Evolutionary conservation across 2,888 invertebrate species (phyloP).

Genomic region (Sarcophaga rosellei): DNA sequence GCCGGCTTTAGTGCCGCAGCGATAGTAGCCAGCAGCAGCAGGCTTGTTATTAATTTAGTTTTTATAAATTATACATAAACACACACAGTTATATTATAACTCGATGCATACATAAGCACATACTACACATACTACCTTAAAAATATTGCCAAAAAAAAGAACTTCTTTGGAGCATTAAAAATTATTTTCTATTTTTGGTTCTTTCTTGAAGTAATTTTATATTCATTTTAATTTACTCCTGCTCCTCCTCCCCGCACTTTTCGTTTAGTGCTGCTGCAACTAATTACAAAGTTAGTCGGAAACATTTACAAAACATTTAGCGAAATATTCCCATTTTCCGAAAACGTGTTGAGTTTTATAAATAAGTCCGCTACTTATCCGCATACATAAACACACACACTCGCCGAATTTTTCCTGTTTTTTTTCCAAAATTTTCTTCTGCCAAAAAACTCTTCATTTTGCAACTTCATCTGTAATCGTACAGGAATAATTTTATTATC

Average conservation of each 20-base stretch:
- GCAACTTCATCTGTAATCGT: slow-evolving; percentile 11
- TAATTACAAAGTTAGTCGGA: slow-evolving; percentile 69
- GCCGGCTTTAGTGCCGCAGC: slow-evolving; percentile 36
- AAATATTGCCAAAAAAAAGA: not conserved
- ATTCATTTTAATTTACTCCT: slow-evolving; percentile 19
- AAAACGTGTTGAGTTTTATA: slow-evolving; percentile 70
- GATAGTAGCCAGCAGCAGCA: slow-evolving; percentile 28
- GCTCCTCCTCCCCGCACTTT: not conserved
- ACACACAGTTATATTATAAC: not conserved
- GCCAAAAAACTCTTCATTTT: slow-evolving; percentile 27
- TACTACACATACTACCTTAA: not conserved
- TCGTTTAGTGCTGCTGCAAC: slow-evolving; percentile 16
- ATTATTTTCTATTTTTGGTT: not conserved
- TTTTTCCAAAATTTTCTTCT: not conserved
- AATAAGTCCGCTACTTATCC: slow-evolving; percentile 52
- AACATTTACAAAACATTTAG: slow-evolving; percentile 70
- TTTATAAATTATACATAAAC: slow-evolving; percentile 5
- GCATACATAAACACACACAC: not conserved
- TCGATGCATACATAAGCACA: not conserved
- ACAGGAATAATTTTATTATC: slow-evolving; percentile 49
- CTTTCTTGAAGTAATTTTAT: not conserved
- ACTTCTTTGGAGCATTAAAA: not conserved
- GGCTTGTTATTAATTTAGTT: slow-evolving; percentile 64
- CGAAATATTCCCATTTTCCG: slow-evolving; percentile 67
- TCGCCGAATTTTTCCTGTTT: not conserved